These are phyloP conservation scores for Asobara japonica DNA, from an alignment of 1,140 invertebrate genomes.

Conservation along the genomic window DNA sequence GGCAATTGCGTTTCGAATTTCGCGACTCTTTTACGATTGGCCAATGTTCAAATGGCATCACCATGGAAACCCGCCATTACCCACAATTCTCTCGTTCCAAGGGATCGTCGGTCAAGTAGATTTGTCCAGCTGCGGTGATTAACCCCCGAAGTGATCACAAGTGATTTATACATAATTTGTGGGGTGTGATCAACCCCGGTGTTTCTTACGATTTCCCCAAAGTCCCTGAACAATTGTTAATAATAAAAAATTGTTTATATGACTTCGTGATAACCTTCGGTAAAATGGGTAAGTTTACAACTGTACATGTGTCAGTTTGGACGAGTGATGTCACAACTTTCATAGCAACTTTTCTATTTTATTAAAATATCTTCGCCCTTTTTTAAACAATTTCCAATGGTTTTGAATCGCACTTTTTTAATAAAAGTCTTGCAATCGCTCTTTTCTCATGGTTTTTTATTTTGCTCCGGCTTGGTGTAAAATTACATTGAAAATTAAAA, in stretches of 20 bases:
- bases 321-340: neutral
- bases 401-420: too few relatives aligned
- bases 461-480: neutral
- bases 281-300: neutral
- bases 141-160: neutral
- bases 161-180: conserved; percentile 3
- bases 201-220: neutral
- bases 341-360: neutral
- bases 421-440: too few relatives aligned
- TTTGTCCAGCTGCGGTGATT: conserved; percentile 16
- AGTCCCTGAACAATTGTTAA: neutral
- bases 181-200: conserved; percentile 6
- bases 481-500: too few relatives aligned
- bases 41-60: too few relatives aligned
- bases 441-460: neutral
- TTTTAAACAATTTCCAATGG: too few relatives aligned
- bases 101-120: too few relatives aligned
- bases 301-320: neutral
- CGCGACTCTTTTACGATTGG: too few relatives aligned
- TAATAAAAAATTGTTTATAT: conserved; percentile 4
- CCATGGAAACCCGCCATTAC: too few relatives aligned
- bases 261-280: neutral
- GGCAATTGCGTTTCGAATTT: too few relatives aligned
- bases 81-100: too few relatives aligned
- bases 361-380: too few relatives aligned